Evolutionary conservation across 2,113 vertebrate genomes (phyloP), one percentile per base, ranked within the genome.

Genomic region (Pangasianodon gigas): DNA sequence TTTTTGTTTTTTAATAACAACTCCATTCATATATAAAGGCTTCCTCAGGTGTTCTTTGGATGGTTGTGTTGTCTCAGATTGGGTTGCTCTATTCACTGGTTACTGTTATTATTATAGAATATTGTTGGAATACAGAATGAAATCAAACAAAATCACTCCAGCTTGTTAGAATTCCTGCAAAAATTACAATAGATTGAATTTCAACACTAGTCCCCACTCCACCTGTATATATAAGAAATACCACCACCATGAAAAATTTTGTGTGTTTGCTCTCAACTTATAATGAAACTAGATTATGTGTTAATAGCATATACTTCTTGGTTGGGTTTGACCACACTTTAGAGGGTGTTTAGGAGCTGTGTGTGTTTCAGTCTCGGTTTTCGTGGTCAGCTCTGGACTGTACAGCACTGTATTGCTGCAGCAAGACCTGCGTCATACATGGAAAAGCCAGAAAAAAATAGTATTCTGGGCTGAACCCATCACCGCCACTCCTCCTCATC

Each of bases 341-440:
- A 62, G 87, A 75, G 77, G 58, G 29, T 21, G 69, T 87, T 84
- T 29, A 83, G 54, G n/a, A 29, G 46, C 29, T n/a, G 56, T 58
- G 60, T 37, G 74, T 48, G 41, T 71, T 71, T 62, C 74, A 84
- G 75, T 94, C 94, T 93, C 93, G 88, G 94, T 32, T 94, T 92
- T 93, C 94, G 93, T 91, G 93, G 92, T 92, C 94, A 94, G 93
- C 93, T 92, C 90, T 29, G 86, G 87, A 91, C 94, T 95, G 95
- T 95, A 86, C 89, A 94, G 93, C 93, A 94, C 94, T 95, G 93
- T 96, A 92, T 93, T 80, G 26, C 86, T 85, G 90, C 60, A 91
- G 83, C 0, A 87, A 93, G 93, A 87, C 85, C 92, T 95, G 94
- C 95, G 93, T 95, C 95, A 96, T 92, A 93, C 91, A 92, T 93